These are phyloP conservation scores for Orchestes rusci DNA, from an alignment of 2,888 invertebrate species.

Conservation along the genomic window DNA sequence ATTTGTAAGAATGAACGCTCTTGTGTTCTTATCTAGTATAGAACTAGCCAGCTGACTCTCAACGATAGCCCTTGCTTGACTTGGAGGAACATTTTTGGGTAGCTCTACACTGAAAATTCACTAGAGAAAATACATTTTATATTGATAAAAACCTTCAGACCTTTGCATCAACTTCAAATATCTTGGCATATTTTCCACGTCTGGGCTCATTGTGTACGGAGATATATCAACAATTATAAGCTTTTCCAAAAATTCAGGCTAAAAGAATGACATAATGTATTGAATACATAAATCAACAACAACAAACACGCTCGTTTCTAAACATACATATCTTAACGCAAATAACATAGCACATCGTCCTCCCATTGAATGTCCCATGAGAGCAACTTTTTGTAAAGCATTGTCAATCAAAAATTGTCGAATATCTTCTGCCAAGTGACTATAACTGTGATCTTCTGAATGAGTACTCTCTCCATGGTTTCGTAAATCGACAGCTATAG, in stretches of 20 bases:
- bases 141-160: background rate
- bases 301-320: background rate
- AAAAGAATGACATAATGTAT: conserved; percentile 23
- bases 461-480: conserved; percentile 96
- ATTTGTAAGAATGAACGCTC: conserved; percentile 81
- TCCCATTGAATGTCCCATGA: conserved; percentile 94
- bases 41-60: conserved; percentile 56
- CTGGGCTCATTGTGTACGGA: background rate
- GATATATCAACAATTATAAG: conserved; percentile 16
- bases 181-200: background rate
- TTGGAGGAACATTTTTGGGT: conserved; percentile 50
- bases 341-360: conserved; percentile 86
- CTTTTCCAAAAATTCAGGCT: conserved; percentile 56
- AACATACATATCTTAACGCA: conserved; percentile 64
- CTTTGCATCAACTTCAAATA: background rate
- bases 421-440: conserved; percentile 68
- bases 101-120: conserved; percentile 15
- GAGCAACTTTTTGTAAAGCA: conserved; percentile 55
- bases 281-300: background rate
- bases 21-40: conserved; percentile 52
- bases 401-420: conserved; percentile 56
- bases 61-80: conserved; percentile 60
- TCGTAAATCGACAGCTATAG: conserved; percentile 69
- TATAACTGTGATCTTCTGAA: conserved; percentile 62
- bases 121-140: background rate